Evolutionary conservation across 2,888 invertebrate genomes (phyloP).

Genomic region (Ferrisia virgata): DNA sequence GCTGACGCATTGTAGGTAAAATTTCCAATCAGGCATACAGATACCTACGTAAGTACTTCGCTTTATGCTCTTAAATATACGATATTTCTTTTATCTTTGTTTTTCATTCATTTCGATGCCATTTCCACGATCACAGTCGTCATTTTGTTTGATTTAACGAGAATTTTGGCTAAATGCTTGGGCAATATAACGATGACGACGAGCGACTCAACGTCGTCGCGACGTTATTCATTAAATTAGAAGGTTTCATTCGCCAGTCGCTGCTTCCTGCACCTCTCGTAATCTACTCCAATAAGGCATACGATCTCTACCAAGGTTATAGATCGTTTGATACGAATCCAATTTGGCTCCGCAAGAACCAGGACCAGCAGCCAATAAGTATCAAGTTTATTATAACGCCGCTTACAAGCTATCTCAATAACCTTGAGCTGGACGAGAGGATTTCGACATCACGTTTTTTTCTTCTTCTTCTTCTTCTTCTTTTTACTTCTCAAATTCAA

Average conservation of each 20-base stretch:
- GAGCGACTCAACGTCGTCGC: not conserved
- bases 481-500: not conserved
- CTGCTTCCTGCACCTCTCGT: not conserved
- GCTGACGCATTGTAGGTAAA: too few species aligned
- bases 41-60: too few species aligned
- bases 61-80: too few species aligned
- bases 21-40: too few species aligned
- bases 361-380: not conserved
- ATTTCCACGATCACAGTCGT: too few species aligned
- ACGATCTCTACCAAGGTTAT: slow-evolving; percentile 20
- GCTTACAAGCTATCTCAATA: not conserved
- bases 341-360: not conserved
- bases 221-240: not conserved
- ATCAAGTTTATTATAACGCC: not conserved
- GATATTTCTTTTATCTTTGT: too few species aligned
- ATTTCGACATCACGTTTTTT: not conserved
- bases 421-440: not conserved
- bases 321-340: slow-evolving; percentile 11
- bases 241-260: not conserved
- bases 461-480: too few species aligned
- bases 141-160: too few species aligned
- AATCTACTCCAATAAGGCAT: slow-evolving; percentile 1
- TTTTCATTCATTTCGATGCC: too few species aligned
- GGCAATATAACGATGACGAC: not conserved
- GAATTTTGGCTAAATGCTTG: not conserved